These are phyloP conservation scores for Dendrocopos noguchii DNA, from an alignment of 2,113 vertebrate genomes.

Conservation along the genomic window DNA sequence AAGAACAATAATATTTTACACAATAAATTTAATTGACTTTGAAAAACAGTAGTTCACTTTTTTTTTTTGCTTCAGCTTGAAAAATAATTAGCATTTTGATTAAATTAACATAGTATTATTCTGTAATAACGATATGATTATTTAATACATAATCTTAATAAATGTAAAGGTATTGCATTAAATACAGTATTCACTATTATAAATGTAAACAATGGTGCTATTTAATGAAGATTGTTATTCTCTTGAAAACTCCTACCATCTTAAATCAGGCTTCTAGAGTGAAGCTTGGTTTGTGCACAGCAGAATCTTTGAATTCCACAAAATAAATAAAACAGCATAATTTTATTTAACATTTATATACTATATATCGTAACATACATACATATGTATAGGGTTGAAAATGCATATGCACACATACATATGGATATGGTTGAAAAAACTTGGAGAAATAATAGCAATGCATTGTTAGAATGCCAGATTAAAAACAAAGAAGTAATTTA, in stretches of 20 bases:
- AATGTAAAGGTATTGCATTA: background rate
- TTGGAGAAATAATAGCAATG: background rate
- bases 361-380: rapidly evolving
- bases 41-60: background rate
- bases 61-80: background rate
- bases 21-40: background rate
- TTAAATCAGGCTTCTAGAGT: background rate
- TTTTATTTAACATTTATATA: background rate
- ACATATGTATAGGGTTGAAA: background rate
- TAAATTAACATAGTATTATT: too few species aligned
- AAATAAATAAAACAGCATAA: background rate
- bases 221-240: background rate
- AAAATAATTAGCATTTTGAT: background rate
- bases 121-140: background rate
- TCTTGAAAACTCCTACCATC: background rate
- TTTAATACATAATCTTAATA: background rate
- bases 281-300: background rate
- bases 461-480: background rate
- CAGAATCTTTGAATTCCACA: background rate
- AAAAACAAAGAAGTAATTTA: background rate
- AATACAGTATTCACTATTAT: background rate
- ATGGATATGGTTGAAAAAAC: background rate
- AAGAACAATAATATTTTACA: background rate
- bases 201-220: background rate
- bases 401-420: rapidly evolving